Evolutionary conservation across 2,888 invertebrate species (phyloP).

Genomic region (Lasioglossum pauxillum): DNA sequence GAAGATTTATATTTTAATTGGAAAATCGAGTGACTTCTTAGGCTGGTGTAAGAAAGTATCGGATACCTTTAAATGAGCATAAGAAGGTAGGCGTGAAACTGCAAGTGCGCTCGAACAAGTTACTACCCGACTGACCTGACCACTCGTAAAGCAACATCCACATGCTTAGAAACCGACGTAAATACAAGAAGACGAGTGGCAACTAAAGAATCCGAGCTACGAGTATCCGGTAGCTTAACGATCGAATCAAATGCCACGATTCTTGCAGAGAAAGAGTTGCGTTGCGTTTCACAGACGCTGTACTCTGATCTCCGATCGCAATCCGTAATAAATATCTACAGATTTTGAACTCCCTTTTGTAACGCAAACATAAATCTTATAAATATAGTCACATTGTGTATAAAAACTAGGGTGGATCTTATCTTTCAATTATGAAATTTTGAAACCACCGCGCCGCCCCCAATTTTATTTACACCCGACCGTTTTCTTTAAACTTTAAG

Average conservation of each 20-base stretch:
- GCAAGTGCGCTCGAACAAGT: slow-evolving; percentile 23
- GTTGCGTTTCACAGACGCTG: background rate
- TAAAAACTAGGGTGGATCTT: no score
- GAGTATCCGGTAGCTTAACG: slow-evolving; percentile 42
- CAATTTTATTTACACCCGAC: background rate
- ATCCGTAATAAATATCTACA: background rate
- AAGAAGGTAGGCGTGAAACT: slow-evolving; percentile 6
- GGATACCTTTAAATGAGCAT: slow-evolving; percentile 13
- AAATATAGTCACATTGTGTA: background rate
- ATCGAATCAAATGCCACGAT: slow-evolving; percentile 46
- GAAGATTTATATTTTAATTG: background rate
- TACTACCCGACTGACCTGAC: slow-evolving; percentile 39
- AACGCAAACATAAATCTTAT: background rate
- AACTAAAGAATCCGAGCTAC: slow-evolving; percentile 28
- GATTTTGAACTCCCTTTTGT: background rate
- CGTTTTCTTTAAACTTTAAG: background rate
- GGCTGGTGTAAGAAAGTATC: slow-evolving; percentile 8
- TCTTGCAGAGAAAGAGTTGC: slow-evolving; percentile 5
- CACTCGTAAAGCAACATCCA: slow-evolving; percentile 36
- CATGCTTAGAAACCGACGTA: slow-evolving; percentile 38
- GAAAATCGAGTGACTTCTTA: background rate
- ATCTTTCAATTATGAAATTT: no score
- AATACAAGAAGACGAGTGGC: slow-evolving; percentile 38
- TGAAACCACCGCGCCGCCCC: no score
- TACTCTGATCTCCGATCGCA: background rate